A percentile compares a stretch with the other conserved stretches of the same genome.
Conservation (phyloP, 37 sponge, comb jelly and placozoan species). For the Halisarca cf. caerulea region DNA sequence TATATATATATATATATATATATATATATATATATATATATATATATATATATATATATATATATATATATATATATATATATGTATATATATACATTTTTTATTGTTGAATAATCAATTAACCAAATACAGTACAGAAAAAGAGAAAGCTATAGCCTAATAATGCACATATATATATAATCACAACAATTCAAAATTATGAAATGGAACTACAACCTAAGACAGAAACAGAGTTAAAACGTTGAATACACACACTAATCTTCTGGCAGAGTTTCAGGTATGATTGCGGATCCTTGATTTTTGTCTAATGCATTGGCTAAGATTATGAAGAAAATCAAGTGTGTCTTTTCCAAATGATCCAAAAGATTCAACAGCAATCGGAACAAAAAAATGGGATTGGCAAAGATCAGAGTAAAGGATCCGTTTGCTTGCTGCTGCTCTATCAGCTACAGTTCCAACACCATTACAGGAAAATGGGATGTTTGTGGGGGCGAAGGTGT, state of each 20-base stretch:
- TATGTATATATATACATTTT: too few species aligned
- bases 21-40: too few species aligned
- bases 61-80: too few species aligned
- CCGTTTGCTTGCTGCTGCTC: neutral
- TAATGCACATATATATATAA: too few species aligned
- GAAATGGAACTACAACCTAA: neutral
- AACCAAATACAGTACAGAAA: too few species aligned
- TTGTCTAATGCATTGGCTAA: neutral
- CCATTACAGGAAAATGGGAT: neutral
- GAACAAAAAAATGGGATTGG: neutral
- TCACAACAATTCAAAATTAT: too few species aligned
- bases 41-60: too few species aligned
- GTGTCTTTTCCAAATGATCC: slow-evolving; percentile 6
- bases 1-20: too few species aligned
- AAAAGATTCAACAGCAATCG: slow-evolving; percentile 4
- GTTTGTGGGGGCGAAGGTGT: slow-evolving; percentile 8
- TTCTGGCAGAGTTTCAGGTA: neutral
- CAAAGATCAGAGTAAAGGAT: neutral
- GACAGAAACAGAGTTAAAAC: slow-evolving; percentile 9
- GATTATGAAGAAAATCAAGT: neutral
- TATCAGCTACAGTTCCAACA: neutral
- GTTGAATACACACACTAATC: slow-evolving; percentile 10
- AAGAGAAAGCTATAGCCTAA: too few species aligned
- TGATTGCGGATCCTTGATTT: neutral
- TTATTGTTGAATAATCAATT: too few species aligned